Conservation (phyloP, 2,888 invertebrate genomes). For the Bellardia pandia region DNA sequence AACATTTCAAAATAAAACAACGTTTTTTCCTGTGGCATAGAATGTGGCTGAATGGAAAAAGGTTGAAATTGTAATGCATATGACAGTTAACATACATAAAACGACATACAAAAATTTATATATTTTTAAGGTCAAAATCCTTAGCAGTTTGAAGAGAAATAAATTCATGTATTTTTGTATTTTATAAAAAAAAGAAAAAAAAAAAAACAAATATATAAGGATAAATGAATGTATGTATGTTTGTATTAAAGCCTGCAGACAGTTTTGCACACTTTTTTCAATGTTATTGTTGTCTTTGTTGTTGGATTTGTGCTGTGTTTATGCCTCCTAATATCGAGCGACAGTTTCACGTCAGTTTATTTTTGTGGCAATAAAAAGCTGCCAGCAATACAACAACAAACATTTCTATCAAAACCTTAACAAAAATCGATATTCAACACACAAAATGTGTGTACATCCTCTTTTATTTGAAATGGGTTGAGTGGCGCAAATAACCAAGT, state of each 20-base stretch:
- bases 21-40: background rate
- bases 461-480: slow-evolving; percentile 44
- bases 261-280: slow-evolving; percentile 58
- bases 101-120: slow-evolving; percentile 12
- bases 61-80: slow-evolving; percentile 47
- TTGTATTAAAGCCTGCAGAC: slow-evolving; percentile 62
- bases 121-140: slow-evolving; percentile 72
- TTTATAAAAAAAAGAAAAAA: too few species aligned
- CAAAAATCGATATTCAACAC: slow-evolving; percentile 70
- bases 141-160: slow-evolving; percentile 51
- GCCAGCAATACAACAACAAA: slow-evolving; percentile 32
- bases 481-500: slow-evolving; percentile 53
- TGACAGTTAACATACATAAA: slow-evolving; percentile 65
- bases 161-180: slow-evolving; percentile 7
- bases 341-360: slow-evolving; percentile 62
- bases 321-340: slow-evolving; percentile 55
- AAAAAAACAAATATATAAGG: background rate
- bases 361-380: slow-evolving; percentile 7
- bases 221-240: slow-evolving; percentile 3
- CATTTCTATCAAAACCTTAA: slow-evolving; percentile 47
- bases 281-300: slow-evolving; percentile 27
- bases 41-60: slow-evolving; percentile 22
- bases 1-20: slow-evolving; percentile 19
- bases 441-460: slow-evolving; percentile 44
- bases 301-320: slow-evolving; percentile 6